These are phyloP conservation scores for Tipula confusa DNA, from an alignment of 2,888 invertebrate species.

Conservation along the genomic window DNA sequence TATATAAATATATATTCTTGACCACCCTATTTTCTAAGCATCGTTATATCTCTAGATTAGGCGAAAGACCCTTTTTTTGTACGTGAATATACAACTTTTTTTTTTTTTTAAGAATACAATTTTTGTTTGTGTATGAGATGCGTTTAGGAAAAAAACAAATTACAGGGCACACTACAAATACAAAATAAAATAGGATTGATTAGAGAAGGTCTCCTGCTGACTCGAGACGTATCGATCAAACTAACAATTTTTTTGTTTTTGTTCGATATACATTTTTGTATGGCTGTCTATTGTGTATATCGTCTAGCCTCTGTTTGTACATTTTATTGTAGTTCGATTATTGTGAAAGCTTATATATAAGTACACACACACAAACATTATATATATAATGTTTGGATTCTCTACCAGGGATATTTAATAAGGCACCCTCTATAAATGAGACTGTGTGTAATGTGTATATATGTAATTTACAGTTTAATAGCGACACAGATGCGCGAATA, in stretches of 20 bases:
- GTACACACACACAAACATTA: background rate
- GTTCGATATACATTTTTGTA: background rate
- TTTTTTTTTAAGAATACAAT: background rate
- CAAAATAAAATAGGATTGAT: background rate
- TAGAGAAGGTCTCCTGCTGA: slow-evolving; percentile 25
- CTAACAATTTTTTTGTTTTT: background rate
- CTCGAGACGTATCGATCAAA: background rate
- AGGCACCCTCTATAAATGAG: background rate
- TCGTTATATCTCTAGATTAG: background rate
- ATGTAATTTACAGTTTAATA: background rate
- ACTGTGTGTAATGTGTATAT: background rate
- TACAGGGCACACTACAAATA: background rate
- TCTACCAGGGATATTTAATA: background rate
- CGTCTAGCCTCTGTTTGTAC: background rate
- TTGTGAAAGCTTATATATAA: background rate
- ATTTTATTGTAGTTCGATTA: background rate
- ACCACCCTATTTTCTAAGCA: slow-evolving; percentile 20
- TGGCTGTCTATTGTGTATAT: background rate
- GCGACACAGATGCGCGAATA: background rate
- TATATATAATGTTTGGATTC: background rate
- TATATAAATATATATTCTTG: background rate
- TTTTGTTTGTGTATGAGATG: background rate
- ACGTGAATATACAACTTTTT: background rate
- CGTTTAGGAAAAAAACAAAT: background rate
- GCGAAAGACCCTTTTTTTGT: slow-evolving; percentile 4